phyloP scores from a whole-genome alignment of 2,888 invertebrate species.

The Idaea dimidiata region DNA sequence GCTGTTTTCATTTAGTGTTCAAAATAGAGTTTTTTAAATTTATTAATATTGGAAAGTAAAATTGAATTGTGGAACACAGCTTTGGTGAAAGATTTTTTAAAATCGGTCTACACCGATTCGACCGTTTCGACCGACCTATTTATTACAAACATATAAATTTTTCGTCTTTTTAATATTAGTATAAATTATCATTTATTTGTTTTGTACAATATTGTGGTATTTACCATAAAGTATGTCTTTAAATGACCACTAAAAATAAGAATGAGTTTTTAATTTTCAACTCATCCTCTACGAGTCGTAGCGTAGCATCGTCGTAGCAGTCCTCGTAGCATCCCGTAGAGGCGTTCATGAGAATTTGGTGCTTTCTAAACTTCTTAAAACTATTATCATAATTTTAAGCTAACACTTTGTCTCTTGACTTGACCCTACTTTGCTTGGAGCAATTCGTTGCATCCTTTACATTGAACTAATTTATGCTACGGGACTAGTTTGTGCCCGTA shows the following conservation, averaged over 20 bases:
- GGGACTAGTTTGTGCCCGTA: slow-evolving; percentile 24
- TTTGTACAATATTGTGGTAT: too few species aligned
- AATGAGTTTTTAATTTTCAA: too few species aligned
- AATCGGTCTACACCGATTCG: too few species aligned
- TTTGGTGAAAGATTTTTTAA: too few species aligned
- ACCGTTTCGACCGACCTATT: too few species aligned
- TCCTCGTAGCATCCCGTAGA: slow-evolving; percentile 53
- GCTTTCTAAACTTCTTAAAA: slow-evolving; percentile 71
- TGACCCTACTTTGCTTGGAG: slow-evolving; percentile 44
- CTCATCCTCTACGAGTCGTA: slow-evolving; percentile 51
- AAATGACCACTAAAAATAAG: slow-evolving; percentile 35
- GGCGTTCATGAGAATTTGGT: slow-evolving; percentile 59
- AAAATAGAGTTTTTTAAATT: neutral
- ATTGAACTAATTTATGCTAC: slow-evolving; percentile 47
- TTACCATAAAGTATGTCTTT: too few species aligned
- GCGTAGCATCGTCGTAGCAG: slow-evolving; percentile 50
- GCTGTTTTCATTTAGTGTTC: neutral
- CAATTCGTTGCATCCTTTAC: slow-evolving; percentile 55
- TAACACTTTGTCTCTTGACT: slow-evolving; percentile 63
- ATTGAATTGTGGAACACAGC: slow-evolving; percentile 11
- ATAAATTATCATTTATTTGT: too few species aligned
- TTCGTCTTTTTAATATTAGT: too few species aligned
- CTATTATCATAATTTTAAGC: slow-evolving; percentile 74
- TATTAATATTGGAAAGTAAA: neutral
- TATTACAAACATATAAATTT: too few species aligned